These are phyloP conservation scores for Struthio camelus DNA, from an alignment of 2,113 vertebrate species.

Conservation along the genomic window DNA sequence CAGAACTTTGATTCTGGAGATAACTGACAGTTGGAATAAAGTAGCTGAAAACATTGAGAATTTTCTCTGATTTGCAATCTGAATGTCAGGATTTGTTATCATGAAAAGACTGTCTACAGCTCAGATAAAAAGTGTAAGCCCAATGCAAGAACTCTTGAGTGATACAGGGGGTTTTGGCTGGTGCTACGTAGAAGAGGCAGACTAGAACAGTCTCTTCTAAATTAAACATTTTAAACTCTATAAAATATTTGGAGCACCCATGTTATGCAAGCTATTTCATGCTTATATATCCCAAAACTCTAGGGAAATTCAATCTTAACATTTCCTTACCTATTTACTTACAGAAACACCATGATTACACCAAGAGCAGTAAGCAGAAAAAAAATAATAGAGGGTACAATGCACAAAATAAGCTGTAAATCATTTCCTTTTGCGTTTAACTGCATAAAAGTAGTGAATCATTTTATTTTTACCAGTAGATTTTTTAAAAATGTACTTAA, in stretches of 20 bases:
- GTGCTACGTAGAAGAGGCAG: neutral
- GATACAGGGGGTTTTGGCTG: neutral
- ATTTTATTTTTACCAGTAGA: slow-evolving; percentile 24
- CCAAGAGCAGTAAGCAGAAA: neutral
- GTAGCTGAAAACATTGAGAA: neutral
- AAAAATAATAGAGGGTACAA: neutral
- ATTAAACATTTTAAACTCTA: neutral
- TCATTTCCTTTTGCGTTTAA: slow-evolving; percentile 13
- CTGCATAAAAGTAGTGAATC: slow-evolving; percentile 13
- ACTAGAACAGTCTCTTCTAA: neutral
- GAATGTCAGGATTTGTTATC: neutral
- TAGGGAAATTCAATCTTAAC: neutral
- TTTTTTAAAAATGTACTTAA: slow-evolving; percentile 48
- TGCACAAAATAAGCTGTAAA: neutral
- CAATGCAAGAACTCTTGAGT: neutral
- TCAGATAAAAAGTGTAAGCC: neutral
- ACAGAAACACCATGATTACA: neutral
- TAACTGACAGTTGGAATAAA: neutral
- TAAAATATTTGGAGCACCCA: neutral
- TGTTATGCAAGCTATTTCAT: neutral
- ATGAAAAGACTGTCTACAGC: neutral
- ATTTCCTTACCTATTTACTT: neutral
- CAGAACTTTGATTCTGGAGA: neutral
- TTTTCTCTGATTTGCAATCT: neutral
- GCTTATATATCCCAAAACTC: neutral